Evolutionary conservation across 2,888 invertebrate species (phyloP).

Genomic region (Drosophila robusta): DNA sequence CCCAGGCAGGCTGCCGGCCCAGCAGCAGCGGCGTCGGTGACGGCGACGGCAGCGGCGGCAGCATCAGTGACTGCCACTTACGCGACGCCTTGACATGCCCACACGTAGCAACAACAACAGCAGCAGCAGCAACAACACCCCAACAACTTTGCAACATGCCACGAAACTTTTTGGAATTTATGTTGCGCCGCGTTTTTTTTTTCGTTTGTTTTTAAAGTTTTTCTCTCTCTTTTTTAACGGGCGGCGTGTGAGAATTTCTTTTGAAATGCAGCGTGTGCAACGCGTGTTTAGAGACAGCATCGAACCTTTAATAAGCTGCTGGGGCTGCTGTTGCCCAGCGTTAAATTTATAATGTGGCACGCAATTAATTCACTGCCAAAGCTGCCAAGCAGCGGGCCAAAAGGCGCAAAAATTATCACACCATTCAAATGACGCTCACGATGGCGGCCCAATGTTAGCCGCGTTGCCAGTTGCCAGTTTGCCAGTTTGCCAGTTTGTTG

Average conservation of each 20-base stretch:
- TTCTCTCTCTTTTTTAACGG: constrained; percentile 28
- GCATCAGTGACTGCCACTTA: constrained; percentile 54
- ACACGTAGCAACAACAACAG: constrained; percentile 59
- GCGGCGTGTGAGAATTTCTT: constrained; percentile 82
- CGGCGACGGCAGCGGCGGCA: constrained; percentile 18
- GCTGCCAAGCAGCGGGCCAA: constrained; percentile 47
- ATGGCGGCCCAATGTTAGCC: constrained; percentile 34
- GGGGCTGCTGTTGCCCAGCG: constrained; percentile 8
- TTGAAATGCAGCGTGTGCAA: constrained; percentile 67
- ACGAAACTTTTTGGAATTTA: constrained; percentile 73
- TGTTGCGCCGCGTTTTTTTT: constrained; percentile 49
- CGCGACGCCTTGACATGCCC: constrained; percentile 77
- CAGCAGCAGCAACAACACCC: constrained; percentile 41
- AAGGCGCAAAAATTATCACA: constrained; percentile 82
- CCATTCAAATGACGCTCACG: constrained; percentile 83
- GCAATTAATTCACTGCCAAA: constrained; percentile 76
- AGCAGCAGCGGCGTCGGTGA: constrained; percentile 14
- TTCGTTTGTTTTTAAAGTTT: constrained; percentile 30
- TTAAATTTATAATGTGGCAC: constrained; percentile 75
- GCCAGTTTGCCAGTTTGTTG: constrained; percentile 8
- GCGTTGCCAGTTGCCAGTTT: constrained; percentile 7
- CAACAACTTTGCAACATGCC: constrained; percentile 77
- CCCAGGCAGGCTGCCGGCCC: constrained; percentile 6
- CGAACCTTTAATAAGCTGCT: constrained; percentile 63
- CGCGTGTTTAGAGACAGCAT: constrained; percentile 59